Percentiles rank a stretch among this genome's conserved stretches.
Evolutionary conservation across 1,140 invertebrate species (phyloP).

Genomic region (Drosophila pandora): DNA sequence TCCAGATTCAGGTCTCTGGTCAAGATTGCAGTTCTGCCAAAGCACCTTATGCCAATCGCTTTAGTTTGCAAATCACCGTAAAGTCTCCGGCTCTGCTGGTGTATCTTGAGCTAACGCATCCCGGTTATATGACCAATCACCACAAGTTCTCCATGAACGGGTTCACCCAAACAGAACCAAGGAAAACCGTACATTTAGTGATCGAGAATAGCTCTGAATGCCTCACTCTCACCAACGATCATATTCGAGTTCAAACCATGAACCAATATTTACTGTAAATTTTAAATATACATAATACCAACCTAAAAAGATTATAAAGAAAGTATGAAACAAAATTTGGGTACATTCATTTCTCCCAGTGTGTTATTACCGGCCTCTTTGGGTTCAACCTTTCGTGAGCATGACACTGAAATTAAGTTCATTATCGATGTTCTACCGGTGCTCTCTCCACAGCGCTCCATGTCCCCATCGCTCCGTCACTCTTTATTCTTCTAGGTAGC

Average conservation of each 20-base stretch:
- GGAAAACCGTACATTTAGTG: slow-evolving; percentile 63
- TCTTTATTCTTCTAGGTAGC: background rate
- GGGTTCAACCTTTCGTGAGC: slow-evolving; percentile 3
- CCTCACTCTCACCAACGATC: slow-evolving; percentile 19
- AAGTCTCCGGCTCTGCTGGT: slow-evolving; percentile 69
- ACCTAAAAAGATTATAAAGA: slow-evolving; percentile 1
- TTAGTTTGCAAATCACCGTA: slow-evolving; percentile 68
- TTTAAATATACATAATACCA: background rate
- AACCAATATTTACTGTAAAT: slow-evolving; percentile 62
- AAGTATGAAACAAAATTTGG: background rate
- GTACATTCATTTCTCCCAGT: background rate
- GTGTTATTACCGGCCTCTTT: background rate
- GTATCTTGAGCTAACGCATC: slow-evolving; percentile 73
- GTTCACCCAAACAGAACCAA: slow-evolving; percentile 71
- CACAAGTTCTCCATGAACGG: slow-evolving; percentile 83
- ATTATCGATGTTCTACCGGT: slow-evolving; percentile 21
- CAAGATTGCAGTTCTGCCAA: slow-evolving; percentile 35
- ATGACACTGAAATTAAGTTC: slow-evolving; percentile 30
- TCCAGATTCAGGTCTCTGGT: slow-evolving; percentile 46
- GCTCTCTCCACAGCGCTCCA: background rate
- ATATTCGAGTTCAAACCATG: slow-evolving; percentile 58
- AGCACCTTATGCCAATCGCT: slow-evolving; percentile 71
- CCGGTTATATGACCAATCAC: slow-evolving; percentile 30
- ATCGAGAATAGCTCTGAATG: slow-evolving; percentile 54
- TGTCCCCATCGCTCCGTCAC: slow-evolving; percentile 3